A percentile compares a stretch with the other conserved stretches of the same genome.
phyloP scores from a whole-genome alignment of 2,113 vertebrate species.

The Dissostichus mawsoni region DNA sequence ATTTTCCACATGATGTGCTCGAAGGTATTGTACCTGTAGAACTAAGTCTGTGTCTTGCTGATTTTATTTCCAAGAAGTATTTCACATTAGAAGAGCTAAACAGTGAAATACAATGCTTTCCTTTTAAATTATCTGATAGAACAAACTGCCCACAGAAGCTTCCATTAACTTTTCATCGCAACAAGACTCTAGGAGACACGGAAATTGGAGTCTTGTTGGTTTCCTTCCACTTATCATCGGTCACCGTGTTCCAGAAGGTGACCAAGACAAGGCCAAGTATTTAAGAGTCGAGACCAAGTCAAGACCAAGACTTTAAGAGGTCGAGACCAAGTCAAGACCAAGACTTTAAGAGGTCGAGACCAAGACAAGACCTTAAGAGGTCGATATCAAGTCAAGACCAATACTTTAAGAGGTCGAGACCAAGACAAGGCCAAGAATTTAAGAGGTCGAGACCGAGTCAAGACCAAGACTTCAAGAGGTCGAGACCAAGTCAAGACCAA shows the following conservation, averaged over 20 bases:
- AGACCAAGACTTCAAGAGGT: too few relatives aligned
- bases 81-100: slow-evolving; percentile 1
- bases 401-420: too few relatives aligned
- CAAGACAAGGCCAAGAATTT: too few relatives aligned
- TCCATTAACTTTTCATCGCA: neutral
- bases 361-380: too few relatives aligned
- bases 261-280: too few relatives aligned
- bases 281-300: too few relatives aligned
- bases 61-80: slow-evolving; percentile 7
- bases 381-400: too few relatives aligned
- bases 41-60: neutral
- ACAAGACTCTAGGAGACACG: neutral
- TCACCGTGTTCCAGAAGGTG: neutral
- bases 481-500: too few relatives aligned
- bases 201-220: slow-evolving; percentile 11
- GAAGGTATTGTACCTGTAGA: slow-evolving; percentile 8
- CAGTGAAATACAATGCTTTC: neutral
- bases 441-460: too few relatives aligned
- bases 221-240: slow-evolving; percentile 1
- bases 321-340: too few relatives aligned
- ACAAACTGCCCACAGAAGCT: neutral
- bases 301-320: too few relatives aligned
- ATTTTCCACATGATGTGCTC: slow-evolving; percentile 5
- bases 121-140: slow-evolving; percentile 8
- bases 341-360: too few relatives aligned